Evolutionary conservation across 2,113 vertebrate genomes (phyloP), one percentile per base, ranked within the genome.

Genomic region (Callochromis pleurospilus): DNA sequence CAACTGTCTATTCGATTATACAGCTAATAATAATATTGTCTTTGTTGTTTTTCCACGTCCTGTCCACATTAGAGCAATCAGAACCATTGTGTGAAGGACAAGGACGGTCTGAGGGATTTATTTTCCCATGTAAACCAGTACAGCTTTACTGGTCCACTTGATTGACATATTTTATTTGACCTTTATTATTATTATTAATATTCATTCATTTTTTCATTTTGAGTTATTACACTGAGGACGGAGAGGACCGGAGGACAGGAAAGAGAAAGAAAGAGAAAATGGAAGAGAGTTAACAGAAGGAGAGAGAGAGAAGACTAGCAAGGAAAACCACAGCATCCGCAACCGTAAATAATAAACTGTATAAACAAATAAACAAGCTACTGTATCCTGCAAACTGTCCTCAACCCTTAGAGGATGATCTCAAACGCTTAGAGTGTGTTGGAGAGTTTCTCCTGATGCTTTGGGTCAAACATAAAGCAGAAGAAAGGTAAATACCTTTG

Each of bases 401-500:
- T 65, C 60, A 65, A 13, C 21, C 60, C 33, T 38, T 7, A 65
- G 33, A 38, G 60, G 60, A 65, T 36, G 31, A 68, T 68, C 33
- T 38, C 21, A 40, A 40, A 68, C 4, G 10, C 60, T 65, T 65
- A 65, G 31, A 38, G 62, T 68, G 33, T 68, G 31, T 65, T 65
- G 58, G 31, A 12, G 60, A 40, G 4, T 68, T 68, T 68, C 36
- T 40, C 62, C 62, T 14, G 36, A 70, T 40, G n/a, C 21, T 73
- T 29, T 0, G 68, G 24, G 40, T 47, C 40, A 47, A 17, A 47
- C 40, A 47, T 2, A 75, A 29, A 75, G 15, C 38, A 26, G 8
- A 19, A 49, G 8, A 73, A 26, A 33, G 14, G 38, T 8, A 5
- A 24, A 60, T 97, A 98, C 97, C 97, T 97, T 96, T 82, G 91